Evolutionary conservation across 2,888 invertebrate species (phyloP).

Genomic region (Rhingia campestris): DNA sequence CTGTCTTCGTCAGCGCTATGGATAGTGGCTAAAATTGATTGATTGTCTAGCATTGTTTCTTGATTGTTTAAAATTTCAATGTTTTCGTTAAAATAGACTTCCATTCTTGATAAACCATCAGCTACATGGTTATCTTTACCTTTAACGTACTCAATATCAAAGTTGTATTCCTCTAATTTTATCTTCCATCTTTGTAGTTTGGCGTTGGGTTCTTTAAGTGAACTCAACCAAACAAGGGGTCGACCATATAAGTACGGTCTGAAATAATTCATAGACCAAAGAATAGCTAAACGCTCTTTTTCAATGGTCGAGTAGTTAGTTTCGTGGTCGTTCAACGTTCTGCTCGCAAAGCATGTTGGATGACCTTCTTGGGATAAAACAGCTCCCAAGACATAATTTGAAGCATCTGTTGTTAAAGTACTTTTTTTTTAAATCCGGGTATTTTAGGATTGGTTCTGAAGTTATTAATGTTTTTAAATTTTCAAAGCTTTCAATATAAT

Average conservation of each 20-base stretch:
- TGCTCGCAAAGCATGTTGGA: not conserved
- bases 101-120: too few species aligned
- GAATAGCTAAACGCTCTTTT: not conserved
- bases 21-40: slow-evolving; percentile 9
- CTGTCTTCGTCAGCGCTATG: slow-evolving; percentile 18
- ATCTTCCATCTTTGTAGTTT: too few species aligned
- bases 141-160: not conserved
- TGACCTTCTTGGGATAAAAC: not conserved
- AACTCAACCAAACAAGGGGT: not conserved
- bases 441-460: too few species aligned
- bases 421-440: too few species aligned
- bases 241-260: not conserved
- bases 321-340: not conserved
- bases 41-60: slow-evolving; percentile 35
- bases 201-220: too few species aligned
- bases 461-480: too few species aligned
- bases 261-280: not conserved
- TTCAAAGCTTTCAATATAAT: too few species aligned
- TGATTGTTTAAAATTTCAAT: slow-evolving; percentile 11
- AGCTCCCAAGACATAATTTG: too few species aligned
- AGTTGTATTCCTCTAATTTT: not conserved
- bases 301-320: not conserved
- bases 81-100: not conserved
- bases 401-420: too few species aligned
- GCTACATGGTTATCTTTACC: too few species aligned